A percentile compares a stretch with the other conserved stretches of the same genome.
Conservation (phyloP, 2,888 invertebrate genomes). For the Meganola albula region DNA sequence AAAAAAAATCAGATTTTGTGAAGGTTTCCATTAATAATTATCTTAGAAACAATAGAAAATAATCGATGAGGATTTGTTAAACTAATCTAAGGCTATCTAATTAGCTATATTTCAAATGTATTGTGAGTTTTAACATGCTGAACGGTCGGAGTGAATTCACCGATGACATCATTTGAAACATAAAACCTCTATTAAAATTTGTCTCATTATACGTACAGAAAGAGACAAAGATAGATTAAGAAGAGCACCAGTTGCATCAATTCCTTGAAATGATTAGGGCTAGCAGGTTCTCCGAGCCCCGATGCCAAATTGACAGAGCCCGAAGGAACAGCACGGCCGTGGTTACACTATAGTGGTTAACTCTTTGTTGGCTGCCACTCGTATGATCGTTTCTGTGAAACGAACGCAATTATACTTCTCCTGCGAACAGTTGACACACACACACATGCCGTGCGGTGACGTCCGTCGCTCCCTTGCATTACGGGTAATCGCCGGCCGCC, state of each 20-base stretch:
- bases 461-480: slow-evolving; percentile 40
- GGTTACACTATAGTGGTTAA: slow-evolving; percentile 22
- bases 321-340: slow-evolving; percentile 22
- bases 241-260: slow-evolving; percentile 28
- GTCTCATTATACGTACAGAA: slow-evolving; percentile 19
- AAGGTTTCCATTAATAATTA: too few relatives aligned
- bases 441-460: slow-evolving; percentile 36
- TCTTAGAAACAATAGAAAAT: too few relatives aligned
- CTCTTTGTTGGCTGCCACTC: slow-evolving; percentile 28
- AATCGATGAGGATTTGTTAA: too few relatives aligned
- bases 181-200: slow-evolving; percentile 20
- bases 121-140: too few relatives aligned
- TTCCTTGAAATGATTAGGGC: slow-evolving; percentile 49
- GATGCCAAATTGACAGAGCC: slow-evolving; percentile 40
- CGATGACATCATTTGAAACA: slow-evolving; percentile 23
- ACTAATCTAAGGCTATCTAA: too few relatives aligned
- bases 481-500: slow-evolving; percentile 37
- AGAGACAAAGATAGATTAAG: slow-evolving; percentile 35
- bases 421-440: slow-evolving; percentile 53
- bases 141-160: too few relatives aligned
- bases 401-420: slow-evolving; percentile 49
- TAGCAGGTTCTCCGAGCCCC: slow-evolving; percentile 29
- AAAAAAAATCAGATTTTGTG: too few relatives aligned
- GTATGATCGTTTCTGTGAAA: slow-evolving; percentile 49
- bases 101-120: too few relatives aligned